These are phyloP conservation scores for Aquatica leii DNA, from an alignment of 2,888 invertebrate genomes.

Conservation along the genomic window DNA sequence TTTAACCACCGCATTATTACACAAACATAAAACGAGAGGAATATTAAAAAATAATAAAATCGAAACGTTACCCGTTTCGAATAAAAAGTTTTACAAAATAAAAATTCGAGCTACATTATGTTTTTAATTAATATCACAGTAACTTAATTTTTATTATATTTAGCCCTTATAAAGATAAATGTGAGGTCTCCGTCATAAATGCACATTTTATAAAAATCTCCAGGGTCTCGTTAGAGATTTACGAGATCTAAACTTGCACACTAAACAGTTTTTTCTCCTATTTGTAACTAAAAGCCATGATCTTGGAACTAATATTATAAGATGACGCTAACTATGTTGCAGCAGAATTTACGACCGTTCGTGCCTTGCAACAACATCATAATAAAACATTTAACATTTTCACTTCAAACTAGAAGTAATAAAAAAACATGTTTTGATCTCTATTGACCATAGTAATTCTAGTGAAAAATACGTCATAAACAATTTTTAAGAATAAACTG, in stretches of 20 bases:
- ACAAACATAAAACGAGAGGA: no score
- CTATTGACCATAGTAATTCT: slow-evolving; percentile 10
- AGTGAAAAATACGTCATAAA: slow-evolving; percentile 4
- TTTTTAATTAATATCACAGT: no score
- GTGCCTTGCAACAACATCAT: slow-evolving; percentile 27
- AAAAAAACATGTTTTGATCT: slow-evolving; percentile 15
- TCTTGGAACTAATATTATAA: slow-evolving; percentile 36
- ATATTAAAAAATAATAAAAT: no score
- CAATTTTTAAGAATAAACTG: slow-evolving; percentile 15
- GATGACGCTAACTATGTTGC: slow-evolving; percentile 35
- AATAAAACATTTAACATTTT: slow-evolving; percentile 17
- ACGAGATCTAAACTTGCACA: slow-evolving; percentile 30
- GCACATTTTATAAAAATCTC: slow-evolving; percentile 32
- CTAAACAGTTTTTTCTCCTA: slow-evolving; percentile 33
- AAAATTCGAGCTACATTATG: no score
- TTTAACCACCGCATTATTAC: no score
- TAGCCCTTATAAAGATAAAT: slow-evolving; percentile 16
- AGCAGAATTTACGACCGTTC: slow-evolving; percentile 27
- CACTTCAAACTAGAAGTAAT: slow-evolving; percentile 12
- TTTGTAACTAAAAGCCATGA: slow-evolving; percentile 30
- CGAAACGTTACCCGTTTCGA: no score
- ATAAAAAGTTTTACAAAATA: no score
- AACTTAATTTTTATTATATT: neutral
- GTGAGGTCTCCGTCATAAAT: slow-evolving; percentile 26
- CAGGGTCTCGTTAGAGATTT: slow-evolving; percentile 30